Evolutionary conservation across 2,797 vertebrate species (phyloP).

Genomic region (Apogon hyalosoma): DNA sequence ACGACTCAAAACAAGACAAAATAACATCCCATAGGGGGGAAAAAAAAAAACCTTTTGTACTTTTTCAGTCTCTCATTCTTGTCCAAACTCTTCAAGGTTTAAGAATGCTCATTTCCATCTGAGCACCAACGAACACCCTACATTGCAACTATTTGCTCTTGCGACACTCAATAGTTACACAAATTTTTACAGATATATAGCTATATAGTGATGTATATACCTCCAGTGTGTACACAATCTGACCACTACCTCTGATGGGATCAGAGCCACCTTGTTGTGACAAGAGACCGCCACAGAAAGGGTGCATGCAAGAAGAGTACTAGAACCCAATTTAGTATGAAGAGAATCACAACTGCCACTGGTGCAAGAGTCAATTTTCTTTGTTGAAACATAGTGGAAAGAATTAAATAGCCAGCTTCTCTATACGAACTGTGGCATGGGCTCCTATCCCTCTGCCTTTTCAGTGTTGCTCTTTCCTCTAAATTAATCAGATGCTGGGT

Average conservation of each 20-base stretch:
- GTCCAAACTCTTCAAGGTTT: constrained; percentile 60
- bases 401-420: constrained; percentile 65
- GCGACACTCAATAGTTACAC: constrained; percentile 80
- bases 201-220: constrained; percentile 84
- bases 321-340: constrained; percentile 62
- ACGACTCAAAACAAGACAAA: constrained; percentile 56
- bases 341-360: constrained; percentile 57
- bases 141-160: constrained; percentile 69
- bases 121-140: constrained; percentile 73
- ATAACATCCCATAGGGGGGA: constrained; percentile 42
- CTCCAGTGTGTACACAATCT: constrained; percentile 84
- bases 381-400: constrained; percentile 57
- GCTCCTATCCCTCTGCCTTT: constrained; percentile 65
- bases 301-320: constrained; percentile 82
- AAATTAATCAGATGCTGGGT: constrained; percentile 75
- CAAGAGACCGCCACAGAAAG: constrained; percentile 74
- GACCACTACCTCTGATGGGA: constrained; percentile 69
- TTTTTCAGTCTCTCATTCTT: constrained; percentile 53
- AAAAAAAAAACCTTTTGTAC: constrained; percentile 47
- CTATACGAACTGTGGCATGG: constrained; percentile 61
- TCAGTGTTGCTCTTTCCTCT: constrained; percentile 72
- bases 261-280: constrained; percentile 74
- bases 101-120: constrained; percentile 59
- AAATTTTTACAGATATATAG: constrained; percentile 81
- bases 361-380: constrained; percentile 57